Conservation (phyloP, 1,140 invertebrate genomes). For the Lerema accius region DNA sequence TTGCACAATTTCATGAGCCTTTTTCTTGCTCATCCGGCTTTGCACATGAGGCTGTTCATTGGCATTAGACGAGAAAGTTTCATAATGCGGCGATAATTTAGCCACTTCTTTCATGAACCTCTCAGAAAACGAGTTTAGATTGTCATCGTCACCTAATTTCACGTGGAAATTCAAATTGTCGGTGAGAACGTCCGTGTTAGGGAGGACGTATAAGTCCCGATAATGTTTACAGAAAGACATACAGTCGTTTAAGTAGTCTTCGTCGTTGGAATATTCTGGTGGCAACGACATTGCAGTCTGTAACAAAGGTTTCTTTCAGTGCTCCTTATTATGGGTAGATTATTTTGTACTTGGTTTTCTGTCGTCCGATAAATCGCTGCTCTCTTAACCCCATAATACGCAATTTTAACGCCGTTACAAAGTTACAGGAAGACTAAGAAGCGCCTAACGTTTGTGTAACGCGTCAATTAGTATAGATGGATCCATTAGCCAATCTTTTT, state of each 20-base stretch:
- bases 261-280: conserved; percentile 44
- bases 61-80: conserved; percentile 39
- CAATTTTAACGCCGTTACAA: too few species aligned
- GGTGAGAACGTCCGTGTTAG: conserved; percentile 86
- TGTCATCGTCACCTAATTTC: conserved; percentile 36
- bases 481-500: too few species aligned
- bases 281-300: conserved; percentile 61
- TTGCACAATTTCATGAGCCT: conserved; percentile 87
- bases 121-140: conserved; percentile 50
- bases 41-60: conserved; percentile 43
- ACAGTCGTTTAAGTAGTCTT: conserved; percentile 83
- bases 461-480: too few species aligned
- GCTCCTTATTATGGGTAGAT: too few species aligned
- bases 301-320: conserved; percentile 33
- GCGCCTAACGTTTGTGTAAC: too few species aligned
- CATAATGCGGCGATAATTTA: conserved; percentile 42
- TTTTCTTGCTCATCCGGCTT: conserved; percentile 83
- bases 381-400: too few species aligned
- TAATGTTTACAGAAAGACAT: conserved; percentile 84
- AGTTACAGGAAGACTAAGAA: too few species aligned
- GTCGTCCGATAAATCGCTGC: too few species aligned
- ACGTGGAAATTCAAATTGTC: conserved; percentile 82
- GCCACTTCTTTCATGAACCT: conserved; percentile 50
- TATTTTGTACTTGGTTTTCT: too few species aligned
- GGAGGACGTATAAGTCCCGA: conserved; percentile 86